Percentiles rank a stretch among this genome's conserved stretches.
phyloP scores from a whole-genome alignment of 2,797 vertebrate genomes.

The Toxotes lorentzi region DNA sequence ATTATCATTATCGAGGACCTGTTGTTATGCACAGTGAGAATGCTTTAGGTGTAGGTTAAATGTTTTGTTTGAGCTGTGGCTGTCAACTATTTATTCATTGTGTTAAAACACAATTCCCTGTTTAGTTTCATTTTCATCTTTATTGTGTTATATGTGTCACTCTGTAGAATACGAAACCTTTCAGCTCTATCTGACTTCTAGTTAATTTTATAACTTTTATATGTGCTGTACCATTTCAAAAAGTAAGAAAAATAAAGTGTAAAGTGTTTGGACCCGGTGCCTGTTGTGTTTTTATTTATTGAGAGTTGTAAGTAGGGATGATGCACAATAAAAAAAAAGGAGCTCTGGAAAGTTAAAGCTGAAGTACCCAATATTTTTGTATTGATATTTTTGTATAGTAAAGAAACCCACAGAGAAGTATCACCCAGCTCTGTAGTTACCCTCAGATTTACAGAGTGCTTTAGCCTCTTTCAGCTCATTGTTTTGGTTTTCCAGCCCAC shows the following conservation, averaged over 20 bases:
- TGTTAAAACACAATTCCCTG: slow-evolving; percentile 44
- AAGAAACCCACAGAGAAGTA: background rate
- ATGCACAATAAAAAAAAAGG: background rate
- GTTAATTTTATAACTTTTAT: slow-evolving; percentile 80
- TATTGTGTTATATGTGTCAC: slow-evolving; percentile 25
- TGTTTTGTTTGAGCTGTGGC: slow-evolving; percentile 41
- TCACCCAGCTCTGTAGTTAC: background rate
- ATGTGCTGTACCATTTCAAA: slow-evolving; percentile 72
- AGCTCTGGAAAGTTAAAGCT: slow-evolving; percentile 2
- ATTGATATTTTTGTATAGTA: background rate
- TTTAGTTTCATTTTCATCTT: slow-evolving; percentile 37
- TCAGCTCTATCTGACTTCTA: slow-evolving; percentile 28
- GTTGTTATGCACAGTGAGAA: slow-evolving; percentile 25
- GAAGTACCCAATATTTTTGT: background rate
- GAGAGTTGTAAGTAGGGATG: background rate
- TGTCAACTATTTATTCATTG: slow-evolving; percentile 70
- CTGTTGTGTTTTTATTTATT: slow-evolving; percentile 12
- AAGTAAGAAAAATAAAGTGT: slow-evolving; percentile 62
- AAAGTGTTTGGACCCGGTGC: slow-evolving; percentile 40
- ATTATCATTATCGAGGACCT: slow-evolving; percentile 21
- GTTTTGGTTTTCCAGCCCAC: too few species aligned
- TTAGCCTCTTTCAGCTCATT: background rate
- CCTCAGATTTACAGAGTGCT: background rate
- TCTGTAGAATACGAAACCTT: slow-evolving; percentile 48
- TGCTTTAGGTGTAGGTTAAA: slow-evolving; percentile 44